A percentile compares a stretch with the other conserved stretches of the same genome.
These are phyloP conservation scores for Premnoplex brunnescens DNA, from an alignment of 2,797 vertebrate genomes.

Conservation along the genomic window DNA sequence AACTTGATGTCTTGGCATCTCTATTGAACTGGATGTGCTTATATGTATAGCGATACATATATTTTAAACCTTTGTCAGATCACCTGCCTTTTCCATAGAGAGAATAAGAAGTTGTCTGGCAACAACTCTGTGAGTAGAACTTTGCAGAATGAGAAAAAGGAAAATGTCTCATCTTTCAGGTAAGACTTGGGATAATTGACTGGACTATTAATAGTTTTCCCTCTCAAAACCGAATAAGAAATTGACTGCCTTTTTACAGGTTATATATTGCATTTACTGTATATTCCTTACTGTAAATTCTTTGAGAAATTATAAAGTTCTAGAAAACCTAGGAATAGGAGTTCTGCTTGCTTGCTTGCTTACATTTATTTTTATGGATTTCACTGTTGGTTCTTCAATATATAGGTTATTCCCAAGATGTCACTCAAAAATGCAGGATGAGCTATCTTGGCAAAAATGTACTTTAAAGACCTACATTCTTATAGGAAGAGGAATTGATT, in stretches of 20 bases:
- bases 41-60: background rate
- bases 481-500: background rate
- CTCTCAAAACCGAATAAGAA: background rate
- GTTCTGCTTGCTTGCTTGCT: background rate
- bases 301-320: background rate
- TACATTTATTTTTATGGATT: background rate
- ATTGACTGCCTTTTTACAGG: slow-evolving; percentile 1
- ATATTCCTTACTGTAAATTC: background rate
- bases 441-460: background rate
- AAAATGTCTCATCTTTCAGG: background rate
- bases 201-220: background rate
- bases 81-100: background rate
- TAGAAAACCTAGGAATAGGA: background rate
- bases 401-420: background rate
- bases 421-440: background rate
- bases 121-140: slow-evolving; percentile 36
- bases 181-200: background rate
- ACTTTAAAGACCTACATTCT: background rate
- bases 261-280: background rate
- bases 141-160: slow-evolving; percentile 43
- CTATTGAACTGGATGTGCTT: background rate
- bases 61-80: background rate
- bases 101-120: slow-evolving; percentile 24
- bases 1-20: background rate
- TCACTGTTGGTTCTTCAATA: background rate